These are phyloP conservation scores for Oryzias woworae DNA, from an alignment of 2,113 vertebrate species.

Conservation along the genomic window DNA sequence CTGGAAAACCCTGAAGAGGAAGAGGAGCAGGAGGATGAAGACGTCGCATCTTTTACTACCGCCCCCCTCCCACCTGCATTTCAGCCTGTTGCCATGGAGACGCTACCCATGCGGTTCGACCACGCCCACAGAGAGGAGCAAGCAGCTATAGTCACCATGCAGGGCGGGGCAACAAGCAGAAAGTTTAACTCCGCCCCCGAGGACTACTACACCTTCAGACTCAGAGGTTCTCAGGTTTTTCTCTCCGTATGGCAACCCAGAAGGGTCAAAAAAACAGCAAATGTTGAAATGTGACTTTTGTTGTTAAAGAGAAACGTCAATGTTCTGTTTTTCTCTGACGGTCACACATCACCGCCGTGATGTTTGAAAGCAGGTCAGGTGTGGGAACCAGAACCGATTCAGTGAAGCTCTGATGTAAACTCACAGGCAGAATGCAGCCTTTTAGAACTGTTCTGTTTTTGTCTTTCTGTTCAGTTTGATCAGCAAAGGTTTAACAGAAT, in stretches of 20 bases:
- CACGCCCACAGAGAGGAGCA: slow-evolving; percentile 58
- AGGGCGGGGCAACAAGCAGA: slow-evolving; percentile 10
- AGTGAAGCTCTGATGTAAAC: too few species aligned
- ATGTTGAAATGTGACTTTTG: too few species aligned
- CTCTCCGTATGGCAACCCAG: neutral
- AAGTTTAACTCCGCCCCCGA: slow-evolving; percentile 34
- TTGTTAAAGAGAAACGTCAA: too few species aligned
- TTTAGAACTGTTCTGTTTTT: too few species aligned
- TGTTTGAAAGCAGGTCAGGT: too few species aligned
- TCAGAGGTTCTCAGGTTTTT: slow-evolving; percentile 43
- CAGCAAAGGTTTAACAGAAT: too few species aligned
- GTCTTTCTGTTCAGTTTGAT: too few species aligned
- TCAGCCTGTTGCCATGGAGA: slow-evolving; percentile 50
- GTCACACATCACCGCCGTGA: too few species aligned
- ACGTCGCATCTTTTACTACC: slow-evolving; percentile 10
- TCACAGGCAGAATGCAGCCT: too few species aligned
- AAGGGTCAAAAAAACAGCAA: too few species aligned
- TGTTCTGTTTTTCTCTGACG: too few species aligned
- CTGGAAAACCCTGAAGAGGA: slow-evolving; percentile 52
- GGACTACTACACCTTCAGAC: slow-evolving; percentile 66
- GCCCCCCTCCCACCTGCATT: slow-evolving; percentile 12
- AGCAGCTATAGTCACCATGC: slow-evolving; percentile 49
- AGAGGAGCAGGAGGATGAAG: neutral
- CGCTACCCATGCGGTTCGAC: slow-evolving; percentile 64
- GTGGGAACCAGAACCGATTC: too few species aligned